Percentiles rank a stretch among this genome's conserved stretches.
Conservation (phyloP, 2,888 invertebrate species). For the Nemapogon koenigi region DNA sequence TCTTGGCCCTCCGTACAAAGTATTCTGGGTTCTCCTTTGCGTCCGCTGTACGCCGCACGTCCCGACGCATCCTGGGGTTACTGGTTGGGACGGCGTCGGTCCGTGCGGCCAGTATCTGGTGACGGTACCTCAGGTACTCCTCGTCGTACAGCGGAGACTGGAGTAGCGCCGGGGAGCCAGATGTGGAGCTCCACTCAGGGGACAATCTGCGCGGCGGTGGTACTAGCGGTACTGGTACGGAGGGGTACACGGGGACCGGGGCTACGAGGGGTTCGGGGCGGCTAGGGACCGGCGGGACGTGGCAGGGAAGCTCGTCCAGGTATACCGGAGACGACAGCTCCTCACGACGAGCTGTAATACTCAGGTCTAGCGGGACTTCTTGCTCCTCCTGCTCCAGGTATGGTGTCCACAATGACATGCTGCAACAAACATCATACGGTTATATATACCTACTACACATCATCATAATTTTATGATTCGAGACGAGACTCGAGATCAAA, state of each 20-base stretch:
- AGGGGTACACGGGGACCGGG: neutral
- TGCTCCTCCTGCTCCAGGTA: slow-evolving; percentile 42
- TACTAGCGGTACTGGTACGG: neutral
- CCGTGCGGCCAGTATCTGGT: slow-evolving; percentile 68
- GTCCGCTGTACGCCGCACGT: slow-evolving; percentile 34
- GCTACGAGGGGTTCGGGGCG: slow-evolving; percentile 5
- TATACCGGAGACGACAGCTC: slow-evolving; percentile 1
- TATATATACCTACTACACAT: too few species aligned
- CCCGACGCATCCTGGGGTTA: slow-evolving; percentile 77
- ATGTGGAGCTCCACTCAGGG: slow-evolving; percentile 3
- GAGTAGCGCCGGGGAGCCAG: slow-evolving; percentile 1
- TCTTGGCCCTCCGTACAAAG: slow-evolving; percentile 86
- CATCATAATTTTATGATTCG: too few species aligned
- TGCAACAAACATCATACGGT: neutral
- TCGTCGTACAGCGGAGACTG: slow-evolving; percentile 32
- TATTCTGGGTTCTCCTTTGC: slow-evolving; percentile 76
- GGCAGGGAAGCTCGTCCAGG: too few species aligned
- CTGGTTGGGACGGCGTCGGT: slow-evolving; percentile 65
- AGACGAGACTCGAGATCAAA: too few species aligned
- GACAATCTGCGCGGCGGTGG: slow-evolving; percentile 10
- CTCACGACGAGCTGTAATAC: neutral
- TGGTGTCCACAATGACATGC: slow-evolving; percentile 47
- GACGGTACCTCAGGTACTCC: slow-evolving; percentile 74
- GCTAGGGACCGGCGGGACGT: too few species aligned
- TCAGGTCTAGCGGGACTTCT: slow-evolving; percentile 17